Percentiles rank a stretch among this genome's conserved stretches.
Evolutionary conservation across 30 jellyfish, hydroid and myxozoan genomes (phyloP).

Genomic region (Morbakka virulenta): DNA sequence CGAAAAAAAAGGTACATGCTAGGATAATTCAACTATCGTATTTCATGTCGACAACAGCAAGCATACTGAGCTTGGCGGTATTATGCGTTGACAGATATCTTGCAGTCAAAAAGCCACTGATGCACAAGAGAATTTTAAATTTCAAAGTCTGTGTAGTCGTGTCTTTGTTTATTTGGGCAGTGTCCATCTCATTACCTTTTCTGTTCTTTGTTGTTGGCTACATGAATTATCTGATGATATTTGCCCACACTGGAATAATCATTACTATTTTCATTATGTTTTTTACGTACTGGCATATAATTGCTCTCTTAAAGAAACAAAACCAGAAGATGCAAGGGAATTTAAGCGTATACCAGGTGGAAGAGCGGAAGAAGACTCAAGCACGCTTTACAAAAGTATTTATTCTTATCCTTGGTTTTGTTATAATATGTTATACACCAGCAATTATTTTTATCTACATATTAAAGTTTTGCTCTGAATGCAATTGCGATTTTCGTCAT

Average conservation of each 20-base stretch:
- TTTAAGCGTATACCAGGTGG: background rate
- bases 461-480: constrained; percentile 75
- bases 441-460: constrained; percentile 56
- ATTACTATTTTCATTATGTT: constrained; percentile 12
- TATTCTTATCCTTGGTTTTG: constrained; percentile 54
- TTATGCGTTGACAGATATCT: background rate
- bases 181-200: background rate
- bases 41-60: background rate
- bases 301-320: constrained; percentile 6
- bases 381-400: constrained; percentile 61
- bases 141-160: background rate
- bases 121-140: background rate
- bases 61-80: background rate
- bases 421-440: constrained; percentile 58
- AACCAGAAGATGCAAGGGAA: background rate
- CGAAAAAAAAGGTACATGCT: background rate
- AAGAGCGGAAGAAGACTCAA: constrained; percentile 3
- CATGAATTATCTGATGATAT: background rate
- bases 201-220: background rate
- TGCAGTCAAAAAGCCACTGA: background rate
- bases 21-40: background rate
- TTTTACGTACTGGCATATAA: constrained; percentile 49
- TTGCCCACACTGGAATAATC: constrained; percentile 29
- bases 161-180: background rate
- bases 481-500: constrained; percentile 75